phyloP scores from a whole-genome alignment of 1,140 invertebrate genomes.

The Bombus difficillimus region DNA sequence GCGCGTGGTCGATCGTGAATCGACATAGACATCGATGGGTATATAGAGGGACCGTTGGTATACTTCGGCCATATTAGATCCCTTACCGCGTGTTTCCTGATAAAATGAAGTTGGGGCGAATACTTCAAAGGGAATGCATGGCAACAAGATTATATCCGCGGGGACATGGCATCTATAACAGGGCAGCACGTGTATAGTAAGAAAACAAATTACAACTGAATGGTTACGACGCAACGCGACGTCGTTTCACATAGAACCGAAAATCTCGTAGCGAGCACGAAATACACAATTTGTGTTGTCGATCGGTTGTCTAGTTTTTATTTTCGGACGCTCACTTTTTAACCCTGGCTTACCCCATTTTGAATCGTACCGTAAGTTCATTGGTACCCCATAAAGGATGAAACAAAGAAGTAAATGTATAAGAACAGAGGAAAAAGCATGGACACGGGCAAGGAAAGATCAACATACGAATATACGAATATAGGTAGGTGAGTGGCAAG shows the following conservation, averaged over 20 bases:
- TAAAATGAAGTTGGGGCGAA: conserved; percentile 70
- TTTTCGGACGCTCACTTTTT: too few relatives aligned
- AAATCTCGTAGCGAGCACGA: background rate
- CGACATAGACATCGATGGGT: background rate
- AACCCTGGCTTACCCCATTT: fast-evolving
- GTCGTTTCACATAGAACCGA: too few relatives aligned
- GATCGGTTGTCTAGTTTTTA: too few relatives aligned
- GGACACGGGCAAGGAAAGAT: background rate
- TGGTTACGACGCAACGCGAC: too few relatives aligned
- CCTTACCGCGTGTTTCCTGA: conserved; percentile 68
- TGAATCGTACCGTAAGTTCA: too few relatives aligned
- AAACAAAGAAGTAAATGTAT: too few relatives aligned
- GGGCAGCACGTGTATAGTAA: conserved; percentile 21
- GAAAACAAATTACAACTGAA: conserved; percentile 26
- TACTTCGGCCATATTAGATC: conserved; percentile 73
- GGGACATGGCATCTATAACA: conserved; percentile 56
- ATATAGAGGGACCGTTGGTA: conserved; percentile 25
- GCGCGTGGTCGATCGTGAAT: conserved; percentile 30
- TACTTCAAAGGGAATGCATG: conserved; percentile 72
- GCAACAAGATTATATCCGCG: conserved; percentile 60
- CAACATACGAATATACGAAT: background rate
- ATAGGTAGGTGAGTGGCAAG: too few relatives aligned
- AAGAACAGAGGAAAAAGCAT: too few relatives aligned
- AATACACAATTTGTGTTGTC: too few relatives aligned
- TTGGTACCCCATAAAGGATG: too few relatives aligned